Percentiles rank a stretch among this genome's conserved stretches.
Evolutionary conservation across 2,888 invertebrate genomes (phyloP).

Genomic region (Polyommatus icarus): DNA sequence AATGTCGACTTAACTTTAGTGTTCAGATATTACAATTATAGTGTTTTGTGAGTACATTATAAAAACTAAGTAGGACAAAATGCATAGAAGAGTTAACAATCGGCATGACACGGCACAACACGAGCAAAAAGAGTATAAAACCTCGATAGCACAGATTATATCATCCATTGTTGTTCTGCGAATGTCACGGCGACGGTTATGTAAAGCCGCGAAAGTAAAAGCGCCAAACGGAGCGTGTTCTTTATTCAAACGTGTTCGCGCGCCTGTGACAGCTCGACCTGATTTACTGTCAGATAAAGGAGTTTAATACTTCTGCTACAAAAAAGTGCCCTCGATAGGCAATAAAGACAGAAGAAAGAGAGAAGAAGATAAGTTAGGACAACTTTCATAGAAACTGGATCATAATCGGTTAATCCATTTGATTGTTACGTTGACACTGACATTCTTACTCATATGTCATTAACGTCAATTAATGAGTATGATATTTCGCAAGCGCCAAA

Average conservation of each 20-base stretch:
- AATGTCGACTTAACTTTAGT: no score
- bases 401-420: no score
- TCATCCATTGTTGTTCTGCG: constrained; percentile 49
- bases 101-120: not conserved
- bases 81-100: not conserved
- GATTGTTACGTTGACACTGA: no score
- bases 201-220: constrained; percentile 69
- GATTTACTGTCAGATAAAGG: not conserved
- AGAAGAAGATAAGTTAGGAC: no score
- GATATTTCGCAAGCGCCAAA: no score
- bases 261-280: constrained; percentile 34
- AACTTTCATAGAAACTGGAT: no score
- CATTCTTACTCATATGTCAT: no score
- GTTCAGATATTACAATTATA: not conserved
- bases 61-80: not conserved
- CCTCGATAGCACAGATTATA: constrained; percentile 43
- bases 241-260: constrained; percentile 44
- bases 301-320: not conserved
- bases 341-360: no score
- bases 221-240: constrained; percentile 59
- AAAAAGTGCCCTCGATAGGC: not conserved
- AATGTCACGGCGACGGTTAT: constrained; percentile 57
- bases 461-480: no score
- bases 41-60: not conserved
- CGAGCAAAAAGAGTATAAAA: not conserved